Base-by-base conservation (phyloP, 2,113 vertebrate species). In the Oxyura jamaicensis region DNA sequence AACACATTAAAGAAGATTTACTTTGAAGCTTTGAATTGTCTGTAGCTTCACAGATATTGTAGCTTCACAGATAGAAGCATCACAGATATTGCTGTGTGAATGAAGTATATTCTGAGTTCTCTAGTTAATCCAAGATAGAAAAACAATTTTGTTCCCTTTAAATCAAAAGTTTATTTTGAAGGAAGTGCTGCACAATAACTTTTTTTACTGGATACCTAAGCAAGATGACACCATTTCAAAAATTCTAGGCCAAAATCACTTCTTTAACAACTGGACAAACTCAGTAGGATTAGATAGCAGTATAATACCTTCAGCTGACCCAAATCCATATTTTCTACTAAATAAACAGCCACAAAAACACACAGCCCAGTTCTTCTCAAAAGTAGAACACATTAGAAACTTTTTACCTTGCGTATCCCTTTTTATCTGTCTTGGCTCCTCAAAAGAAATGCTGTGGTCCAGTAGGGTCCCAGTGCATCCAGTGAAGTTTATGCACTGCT, bases 1-100 rank as follows among this genome's bases (percentile, higher is more conserved):
- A 93, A 86, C 92, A 86, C 91, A 86, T 93, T 86, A 91, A 95
- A 96, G 94, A 13, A 95, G 78, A 91, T 93, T 92, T 92, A 88
- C 81, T 96, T 94, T 90, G 91, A 96, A 95, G 91, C 53, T 92
- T 89, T 76, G 83, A 82, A 89, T 86, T 89, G 84, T 85, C 86
- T 92, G 74, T 66, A 87, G 53, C 62, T 87, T 95, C 11, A n/a
- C n/a, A n/a, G n/a, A n/a, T n/a, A n/a, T n/a, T n/a, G n/a, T n/a
- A n/a, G n/a, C n/a, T n/a, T n/a, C n/a, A n/a, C n/a, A n/a, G n/a
- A n/a, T 72, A 94, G 83, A 95, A 69, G 59, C 14, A 68, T 28
- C 23, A 8, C 53, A 94, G 91, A 72, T 76, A 85, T 4, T 3
- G 8, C 81, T 48, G n/a, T 48, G 66, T 65, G 53, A 82, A 82